Base-by-base conservation (phyloP, 2,888 invertebrate species). In the Scrobipalpa atriplicella region DNA sequence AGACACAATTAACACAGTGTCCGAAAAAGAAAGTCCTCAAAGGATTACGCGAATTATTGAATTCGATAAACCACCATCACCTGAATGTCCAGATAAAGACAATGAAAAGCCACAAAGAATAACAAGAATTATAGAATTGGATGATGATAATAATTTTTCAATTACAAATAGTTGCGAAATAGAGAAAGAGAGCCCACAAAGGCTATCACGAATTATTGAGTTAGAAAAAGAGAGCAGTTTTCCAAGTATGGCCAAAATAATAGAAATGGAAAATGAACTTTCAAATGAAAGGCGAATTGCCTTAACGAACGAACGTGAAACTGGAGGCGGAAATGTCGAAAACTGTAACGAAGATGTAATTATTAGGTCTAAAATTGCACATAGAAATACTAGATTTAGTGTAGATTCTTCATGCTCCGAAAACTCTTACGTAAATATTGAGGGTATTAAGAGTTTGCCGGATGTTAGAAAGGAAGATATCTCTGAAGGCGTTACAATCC, bases 371-470 rank as follows among this genome's bases (percentile, higher is more conserved):
- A 90, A 86, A 79, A 79, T 84, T 74, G 74, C 85, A 71, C 85
- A 89, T 75, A 86, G 89, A 83, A 87, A 81, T 82, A 85, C 87
- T 81, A 88, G 93, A 77, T 89, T 93, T 82, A 93, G 93, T 83
- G 83, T 93, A 74, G 93, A 93, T 83, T 93, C 93, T 83, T 92
- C 91, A 72, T 90, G 92, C 91, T 93, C 93, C 87, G 93, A 93
- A 87, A 93, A 92, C 88, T 92, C 92, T 87, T 93, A 93, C 80
- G 92, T 92, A 75, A 93, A 93, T 83, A 91, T 93, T 79, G 93
- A 93, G 74, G 84, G 89, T 80, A 82, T 92, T 71, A 92, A 90
- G 89, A 91, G 92, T 90, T 92, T 89, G 83, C 90, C 85, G 90
- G 92, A 92, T 87, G 90, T 88, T 78, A 92, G 83, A 83, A 91